These are phyloP conservation scores for Phataginus tetradactyla DNA, from an alignment of 2,797 vertebrate species.

Conservation along the genomic window DNA sequence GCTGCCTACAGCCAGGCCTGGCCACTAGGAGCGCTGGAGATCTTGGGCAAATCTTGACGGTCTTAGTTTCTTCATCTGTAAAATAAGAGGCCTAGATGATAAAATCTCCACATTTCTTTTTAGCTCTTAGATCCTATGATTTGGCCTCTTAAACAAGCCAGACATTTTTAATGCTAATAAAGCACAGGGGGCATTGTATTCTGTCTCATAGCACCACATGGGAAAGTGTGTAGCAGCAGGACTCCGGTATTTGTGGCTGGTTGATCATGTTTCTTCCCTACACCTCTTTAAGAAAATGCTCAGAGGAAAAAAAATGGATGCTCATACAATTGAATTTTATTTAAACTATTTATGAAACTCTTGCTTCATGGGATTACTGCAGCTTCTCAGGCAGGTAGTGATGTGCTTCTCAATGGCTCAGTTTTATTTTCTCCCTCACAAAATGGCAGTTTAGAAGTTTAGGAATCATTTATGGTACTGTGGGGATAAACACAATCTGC, in stretches of 20 bases:
- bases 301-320: neutral
- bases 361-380: neutral
- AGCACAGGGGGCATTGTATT: neutral
- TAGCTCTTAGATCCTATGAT: neutral
- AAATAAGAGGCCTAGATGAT: neutral
- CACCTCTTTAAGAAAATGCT: slow-evolving; percentile 24
- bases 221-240: neutral
- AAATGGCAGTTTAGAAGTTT: slow-evolving; percentile 66
- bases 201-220: neutral
- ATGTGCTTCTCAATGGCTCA: slow-evolving; percentile 22
- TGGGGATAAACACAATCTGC: slow-evolving; percentile 68
- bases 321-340: slow-evolving; percentile 44
- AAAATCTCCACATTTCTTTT: neutral
- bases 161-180: slow-evolving; percentile 29
- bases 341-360: slow-evolving; percentile 61
- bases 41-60: neutral
- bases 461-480: slow-evolving; percentile 74
- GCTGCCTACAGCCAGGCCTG: neutral
- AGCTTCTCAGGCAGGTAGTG: slow-evolving; percentile 52
- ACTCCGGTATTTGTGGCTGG: neutral
- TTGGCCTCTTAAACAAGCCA: neutral
- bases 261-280: neutral
- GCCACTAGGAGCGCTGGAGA: neutral
- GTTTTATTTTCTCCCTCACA: slow-evolving; percentile 60
- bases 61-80: slow-evolving; percentile 22